Evolutionary conservation across 2,797 vertebrate genomes (phyloP).

Genomic region (Phaenicophaeus curvirostris): DNA sequence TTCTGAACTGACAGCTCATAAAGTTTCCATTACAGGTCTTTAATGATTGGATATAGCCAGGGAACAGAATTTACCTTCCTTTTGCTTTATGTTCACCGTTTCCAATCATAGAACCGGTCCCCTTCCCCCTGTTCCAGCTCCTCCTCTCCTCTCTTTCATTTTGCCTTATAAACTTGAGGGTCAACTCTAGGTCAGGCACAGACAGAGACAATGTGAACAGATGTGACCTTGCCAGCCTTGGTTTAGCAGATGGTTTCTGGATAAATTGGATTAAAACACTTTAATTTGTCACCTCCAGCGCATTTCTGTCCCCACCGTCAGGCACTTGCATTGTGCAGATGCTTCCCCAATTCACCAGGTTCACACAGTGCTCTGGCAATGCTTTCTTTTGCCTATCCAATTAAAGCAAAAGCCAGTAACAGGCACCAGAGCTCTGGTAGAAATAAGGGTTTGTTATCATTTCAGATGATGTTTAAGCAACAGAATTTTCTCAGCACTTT

Average conservation of each 20-base stretch:
- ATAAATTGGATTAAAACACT: constrained; percentile 49
- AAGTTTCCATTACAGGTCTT: constrained; percentile 45
- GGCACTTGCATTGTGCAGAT: background rate
- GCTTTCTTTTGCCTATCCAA: background rate
- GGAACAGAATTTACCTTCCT: background rate
- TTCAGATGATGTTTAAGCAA: background rate
- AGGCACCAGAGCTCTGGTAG: background rate
- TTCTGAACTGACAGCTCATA: constrained; percentile 13
- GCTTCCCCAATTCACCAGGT: background rate
- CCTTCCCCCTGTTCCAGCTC: background rate
- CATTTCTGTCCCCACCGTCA: background rate
- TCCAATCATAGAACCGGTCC: background rate
- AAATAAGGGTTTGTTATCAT: background rate
- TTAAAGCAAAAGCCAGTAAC: background rate
- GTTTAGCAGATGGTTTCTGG: constrained; percentile 29
- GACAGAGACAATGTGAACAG: background rate
- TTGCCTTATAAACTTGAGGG: constrained; percentile 9
- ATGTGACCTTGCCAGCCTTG: background rate
- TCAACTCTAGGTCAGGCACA: background rate
- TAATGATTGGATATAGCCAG: background rate
- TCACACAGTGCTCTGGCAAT: background rate
- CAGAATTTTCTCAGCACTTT: background rate
- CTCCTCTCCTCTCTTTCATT: background rate
- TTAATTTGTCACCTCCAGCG: constrained; percentile 39
- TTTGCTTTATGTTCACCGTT: background rate